Conservation (phyloP, 23 tunicate genomes). For the Aplidium turbinatum region DNA sequence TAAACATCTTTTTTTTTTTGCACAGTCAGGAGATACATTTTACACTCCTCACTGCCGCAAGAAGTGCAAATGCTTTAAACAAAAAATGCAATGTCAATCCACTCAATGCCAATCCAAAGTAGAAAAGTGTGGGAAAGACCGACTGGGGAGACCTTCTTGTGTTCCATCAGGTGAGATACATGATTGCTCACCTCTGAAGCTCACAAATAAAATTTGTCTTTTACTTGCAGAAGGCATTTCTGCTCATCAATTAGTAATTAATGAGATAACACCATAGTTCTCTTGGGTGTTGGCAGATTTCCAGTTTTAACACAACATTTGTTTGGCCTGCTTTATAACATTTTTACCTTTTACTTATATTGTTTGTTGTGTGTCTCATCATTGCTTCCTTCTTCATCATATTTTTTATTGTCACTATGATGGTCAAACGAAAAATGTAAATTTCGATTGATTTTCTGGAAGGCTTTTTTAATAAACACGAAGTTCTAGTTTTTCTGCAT, state of each 20-base stretch:
- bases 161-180: conserved; percentile 56
- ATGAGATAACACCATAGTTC: no score
- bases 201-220: no score
- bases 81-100: conserved; percentile 10
- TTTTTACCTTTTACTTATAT: no score
- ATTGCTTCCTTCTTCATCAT: no score
- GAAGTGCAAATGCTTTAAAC: conserved; percentile 9
- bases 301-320: no score
- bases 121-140: conserved; percentile 41
- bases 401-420: no score
- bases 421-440: neutral
- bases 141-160: conserved; percentile 29
- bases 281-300: no score
- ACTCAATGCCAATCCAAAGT: neutral
- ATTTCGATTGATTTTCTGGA: neutral
- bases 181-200: no score
- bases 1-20: neutral
- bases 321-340: no score
- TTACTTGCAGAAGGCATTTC: no score
- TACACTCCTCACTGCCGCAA: conserved; percentile 5
- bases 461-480: neutral
- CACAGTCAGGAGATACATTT: conserved; percentile 13
- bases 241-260: no score
- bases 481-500: neutral
- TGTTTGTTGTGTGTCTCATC: no score